These are phyloP conservation scores for Drosophila neocordata DNA, from an alignment of 1,140 invertebrate species.

Conservation along the genomic window DNA sequence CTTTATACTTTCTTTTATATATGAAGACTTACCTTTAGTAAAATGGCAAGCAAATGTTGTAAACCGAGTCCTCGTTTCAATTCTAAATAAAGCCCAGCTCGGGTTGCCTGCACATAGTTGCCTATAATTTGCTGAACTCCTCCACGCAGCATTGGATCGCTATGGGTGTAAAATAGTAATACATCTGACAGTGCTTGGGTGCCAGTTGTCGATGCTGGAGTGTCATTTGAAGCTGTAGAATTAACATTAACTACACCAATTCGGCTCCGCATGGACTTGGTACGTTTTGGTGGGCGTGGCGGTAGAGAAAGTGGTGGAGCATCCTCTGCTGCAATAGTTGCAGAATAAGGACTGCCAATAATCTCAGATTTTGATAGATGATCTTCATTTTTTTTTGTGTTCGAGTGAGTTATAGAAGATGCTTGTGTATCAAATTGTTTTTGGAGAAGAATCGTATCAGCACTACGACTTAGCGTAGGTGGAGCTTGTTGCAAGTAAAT, in stretches of 20 bases:
- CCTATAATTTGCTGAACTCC: conserved; percentile 87
- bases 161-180: conserved; percentile 87
- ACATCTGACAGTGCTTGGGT: conserved; percentile 86
- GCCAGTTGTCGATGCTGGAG: background rate
- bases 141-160: conserved; percentile 91
- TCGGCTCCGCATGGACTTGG: conserved; percentile 66
- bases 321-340: conserved; percentile 64
- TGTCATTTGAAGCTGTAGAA: background rate
- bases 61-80: conserved; percentile 83
- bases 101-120: conserved; percentile 84
- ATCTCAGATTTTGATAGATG: conserved; percentile 73
- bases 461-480: conserved; percentile 64
- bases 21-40: conserved; percentile 76
- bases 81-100: conserved; percentile 46
- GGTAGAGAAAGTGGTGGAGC: conserved; percentile 57
- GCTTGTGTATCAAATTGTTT: conserved; percentile 14
- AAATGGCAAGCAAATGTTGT: conserved; percentile 82
- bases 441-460: conserved; percentile 62
- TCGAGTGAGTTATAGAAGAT: background rate
- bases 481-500: conserved; percentile 56
- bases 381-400: conserved; percentile 1
- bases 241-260: background rate
- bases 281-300: conserved; percentile 72
- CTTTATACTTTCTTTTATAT: background rate
- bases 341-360: conserved; percentile 49